Evolutionary conservation across 2,797 vertebrate species (phyloP), one percentile per base, ranked within the genome.

Genomic region (Sebastes steindachneri): DNA sequence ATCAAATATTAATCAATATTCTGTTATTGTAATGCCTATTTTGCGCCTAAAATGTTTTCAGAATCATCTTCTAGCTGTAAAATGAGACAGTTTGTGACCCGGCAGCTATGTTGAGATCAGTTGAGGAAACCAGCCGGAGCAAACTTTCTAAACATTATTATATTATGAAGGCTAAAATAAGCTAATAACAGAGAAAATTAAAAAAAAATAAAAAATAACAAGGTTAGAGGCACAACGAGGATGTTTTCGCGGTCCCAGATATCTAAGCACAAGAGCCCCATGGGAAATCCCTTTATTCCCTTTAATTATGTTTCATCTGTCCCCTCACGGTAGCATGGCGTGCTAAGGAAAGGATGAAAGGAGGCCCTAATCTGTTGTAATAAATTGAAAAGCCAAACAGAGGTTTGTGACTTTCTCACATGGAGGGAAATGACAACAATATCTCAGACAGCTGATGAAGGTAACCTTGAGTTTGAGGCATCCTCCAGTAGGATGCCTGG

Each of bases 231-330:
- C 11, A 33, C 26, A 9, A 60, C 21, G 4, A 23, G 23, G 7
- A 48, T 48, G 45, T 48, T 48, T 48, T 48, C 5, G 28, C 17
- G 17, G 17, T 48, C 68, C 35, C 26, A 69, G 48, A 69, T 51
- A 74, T 74, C 19, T 67, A 64, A 77, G 69, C 41, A 60, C 31
- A 83, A 55, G 41, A 70, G 60, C 69, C 76, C 23, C 48, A 48
- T 21, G n/a, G 86, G 82, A 92, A 89, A 92, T 91, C 79, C 69
- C 68, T 84, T 75, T 12, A 89, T 79, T 90, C 67, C 77, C 60
- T 21, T 76, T 68, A 74, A 89, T 90, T 77, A 84, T 73, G 65
- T 74, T 79, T 88, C 66, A 86, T 85, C 53, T 45, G n/a, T 65
- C 74, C 64, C 66, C 77, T 81, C 15, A 63, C 68, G 75, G 70